phyloP scores from a whole-genome alignment of 1,140 invertebrate genomes.

The Planococcus citri region DNA sequence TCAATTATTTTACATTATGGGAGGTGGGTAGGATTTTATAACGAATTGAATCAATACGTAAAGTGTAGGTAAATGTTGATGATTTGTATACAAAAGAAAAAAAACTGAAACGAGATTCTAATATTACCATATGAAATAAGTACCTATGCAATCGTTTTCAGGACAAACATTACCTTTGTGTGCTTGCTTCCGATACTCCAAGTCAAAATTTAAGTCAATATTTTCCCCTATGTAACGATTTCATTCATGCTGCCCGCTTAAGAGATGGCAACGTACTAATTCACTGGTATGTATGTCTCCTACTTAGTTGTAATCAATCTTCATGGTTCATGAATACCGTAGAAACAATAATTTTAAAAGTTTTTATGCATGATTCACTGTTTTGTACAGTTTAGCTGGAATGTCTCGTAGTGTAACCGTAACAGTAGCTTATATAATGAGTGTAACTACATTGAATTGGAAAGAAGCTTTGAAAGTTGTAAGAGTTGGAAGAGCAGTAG shows the following conservation, averaged over 20 bases:
- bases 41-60: no score
- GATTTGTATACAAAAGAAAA: no score
- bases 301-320: constrained; percentile 4
- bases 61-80: no score
- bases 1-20: no score
- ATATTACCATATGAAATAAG: no score
- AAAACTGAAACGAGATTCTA: no score
- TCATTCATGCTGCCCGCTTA: constrained; percentile 81
- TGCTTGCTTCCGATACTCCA: constrained; percentile 81
- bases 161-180: constrained; percentile 91
- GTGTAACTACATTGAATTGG: constrained; percentile 78
- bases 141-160: no score
- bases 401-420: constrained; percentile 93
- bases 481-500: constrained; percentile 72
- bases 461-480: constrained; percentile 87
- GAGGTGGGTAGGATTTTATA: no score
- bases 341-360: no score
- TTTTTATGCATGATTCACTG: not conserved
- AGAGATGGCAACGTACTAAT: constrained; percentile 84
- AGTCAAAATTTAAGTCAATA: constrained; percentile 87
- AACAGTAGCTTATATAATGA: constrained; percentile 90
- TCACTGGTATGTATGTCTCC: constrained; percentile 72
- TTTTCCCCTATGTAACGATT: constrained; percentile 87
- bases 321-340: no score
- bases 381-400: constrained; percentile 63